Evolutionary conservation across 2,888 invertebrate species (phyloP), one percentile per base, ranked within the genome.

Genomic region (Dinocampus coccinellae): DNA sequence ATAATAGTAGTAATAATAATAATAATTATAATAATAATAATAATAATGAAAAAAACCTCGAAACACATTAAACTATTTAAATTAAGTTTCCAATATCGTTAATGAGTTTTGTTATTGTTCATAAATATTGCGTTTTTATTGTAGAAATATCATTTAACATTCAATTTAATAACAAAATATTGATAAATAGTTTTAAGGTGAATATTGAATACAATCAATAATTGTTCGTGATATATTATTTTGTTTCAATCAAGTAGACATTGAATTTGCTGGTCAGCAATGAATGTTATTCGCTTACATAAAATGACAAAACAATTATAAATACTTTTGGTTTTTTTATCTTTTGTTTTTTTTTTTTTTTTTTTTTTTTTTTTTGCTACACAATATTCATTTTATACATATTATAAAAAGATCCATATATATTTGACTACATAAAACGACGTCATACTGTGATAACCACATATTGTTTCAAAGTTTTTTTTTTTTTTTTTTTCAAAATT

Each of bases 381-480:
- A n/a, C n/a, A n/a, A n/a, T n/a, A n/a, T n/a, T n/a, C n/a, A n/a
- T n/a, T n/a, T n/a, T n/a, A n/a, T n/a, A n/a, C n/a, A n/a, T n/a
- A n/a, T n/a, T n/a, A n/a, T 26, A 26, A 36, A 47, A 26, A 36
- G 39, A 63, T 63, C 16, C 63, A 29, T 36, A 39, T 52, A 70
- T 60, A 26, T 60, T 61, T 63, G 62, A 60, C 70, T 52, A 52
- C 75, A 57, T 52, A n/a, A 73, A 74, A 74, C 60, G 73, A 78
- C 53, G 67, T 72, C 71, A 75, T 71, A 76, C 78, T 75, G 76
- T 78, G 78, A 79, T 77, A 77, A 64, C 53, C 74, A 72, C 64
- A 69, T 71, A 73, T 74, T 70, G 71, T 72, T 73, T 73, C 69
- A 71, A 71, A 55, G 65, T 71, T 74, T 53, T 16, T 67, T 42